phyloP scores from a whole-genome alignment of 2,113 vertebrate genomes.

The Oxygymnocypris stewartii region DNA sequence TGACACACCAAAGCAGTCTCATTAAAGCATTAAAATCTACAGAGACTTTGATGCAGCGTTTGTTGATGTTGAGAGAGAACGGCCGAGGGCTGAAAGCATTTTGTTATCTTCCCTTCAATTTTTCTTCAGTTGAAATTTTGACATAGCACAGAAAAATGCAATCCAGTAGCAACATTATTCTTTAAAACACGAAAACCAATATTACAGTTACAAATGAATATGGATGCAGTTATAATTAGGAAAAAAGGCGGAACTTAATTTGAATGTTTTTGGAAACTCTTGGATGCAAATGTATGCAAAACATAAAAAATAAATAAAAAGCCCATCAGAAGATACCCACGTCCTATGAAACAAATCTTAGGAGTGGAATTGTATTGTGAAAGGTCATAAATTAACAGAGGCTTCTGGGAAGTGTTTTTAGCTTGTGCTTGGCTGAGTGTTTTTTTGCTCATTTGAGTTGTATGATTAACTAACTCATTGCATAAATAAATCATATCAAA shows the following conservation, averaged over 20 bases:
- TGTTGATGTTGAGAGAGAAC: constrained; percentile 25
- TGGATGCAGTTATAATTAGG: neutral
- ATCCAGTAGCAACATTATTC: constrained; percentile 3
- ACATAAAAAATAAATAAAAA: neutral
- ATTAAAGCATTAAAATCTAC: neutral
- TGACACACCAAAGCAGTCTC: neutral
- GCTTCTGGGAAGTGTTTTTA: constrained; percentile 61
- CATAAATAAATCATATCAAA: constrained; percentile 67
- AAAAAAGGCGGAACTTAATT: neutral
- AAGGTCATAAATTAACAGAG: constrained; percentile 58
- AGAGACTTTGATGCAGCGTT: constrained; percentile 16
- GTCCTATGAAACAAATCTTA: constrained; percentile 53
- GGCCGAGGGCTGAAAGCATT: constrained; percentile 15
- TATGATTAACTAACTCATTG: constrained; percentile 60
- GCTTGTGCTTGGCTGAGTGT: constrained; percentile 46
- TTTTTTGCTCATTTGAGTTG: neutral
- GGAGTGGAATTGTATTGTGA: constrained; percentile 58
- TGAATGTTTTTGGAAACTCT: neutral
- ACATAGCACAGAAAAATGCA: neutral
- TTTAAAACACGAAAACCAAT: neutral
- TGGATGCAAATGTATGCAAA: constrained; percentile 5
- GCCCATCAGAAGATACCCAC: constrained; percentile 6
- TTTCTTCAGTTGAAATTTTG: constrained; percentile 7
- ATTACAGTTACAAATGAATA: constrained; percentile 4
- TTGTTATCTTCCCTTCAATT: constrained; percentile 19